Evolutionary conservation across 1,140 invertebrate species (phyloP).

Genomic region (Caenorhabditis brenneri): DNA sequence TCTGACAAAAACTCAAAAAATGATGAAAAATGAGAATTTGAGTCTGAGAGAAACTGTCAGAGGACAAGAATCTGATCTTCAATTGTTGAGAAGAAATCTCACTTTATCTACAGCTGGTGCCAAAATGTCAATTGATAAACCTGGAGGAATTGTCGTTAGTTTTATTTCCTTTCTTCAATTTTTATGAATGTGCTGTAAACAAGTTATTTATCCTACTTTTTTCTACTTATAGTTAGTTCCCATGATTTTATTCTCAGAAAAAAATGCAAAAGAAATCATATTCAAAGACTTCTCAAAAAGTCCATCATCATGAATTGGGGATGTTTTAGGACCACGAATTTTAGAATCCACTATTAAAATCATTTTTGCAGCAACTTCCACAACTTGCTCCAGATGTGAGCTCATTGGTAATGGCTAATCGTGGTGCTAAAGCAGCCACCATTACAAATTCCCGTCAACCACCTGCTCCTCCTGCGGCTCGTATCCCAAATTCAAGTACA

Average conservation of each 20-base stretch:
- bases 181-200: too few species aligned
- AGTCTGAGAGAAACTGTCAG: not conserved
- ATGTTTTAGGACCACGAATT: not conserved
- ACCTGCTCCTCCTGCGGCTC: not conserved
- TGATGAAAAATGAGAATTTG: constrained; percentile 14
- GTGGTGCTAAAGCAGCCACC: not conserved
- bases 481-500: constrained; percentile 7
- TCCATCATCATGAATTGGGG: too few species aligned
- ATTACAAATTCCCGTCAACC: not conserved
- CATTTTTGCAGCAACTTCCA: not conserved
- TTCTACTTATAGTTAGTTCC: too few species aligned
- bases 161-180: not conserved
- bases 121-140: constrained; percentile 38
- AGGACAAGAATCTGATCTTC: constrained; percentile 33
- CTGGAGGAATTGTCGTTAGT: not conserved
- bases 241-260: not conserved
- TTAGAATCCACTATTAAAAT: too few species aligned
- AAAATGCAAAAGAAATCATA: too few species aligned
- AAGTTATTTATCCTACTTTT: too few species aligned
- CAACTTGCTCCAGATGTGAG: not conserved
- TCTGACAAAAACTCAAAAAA: constrained; percentile 14
- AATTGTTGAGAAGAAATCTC: constrained; percentile 15
- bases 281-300: too few species aligned
- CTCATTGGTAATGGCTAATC: not conserved
- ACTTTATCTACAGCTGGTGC: not conserved